Percentiles rank a stretch among this genome's conserved stretches.
These are phyloP conservation scores for Drosophila ananassae DNA, from an alignment of 1,140 invertebrate species.

Conservation along the genomic window DNA sequence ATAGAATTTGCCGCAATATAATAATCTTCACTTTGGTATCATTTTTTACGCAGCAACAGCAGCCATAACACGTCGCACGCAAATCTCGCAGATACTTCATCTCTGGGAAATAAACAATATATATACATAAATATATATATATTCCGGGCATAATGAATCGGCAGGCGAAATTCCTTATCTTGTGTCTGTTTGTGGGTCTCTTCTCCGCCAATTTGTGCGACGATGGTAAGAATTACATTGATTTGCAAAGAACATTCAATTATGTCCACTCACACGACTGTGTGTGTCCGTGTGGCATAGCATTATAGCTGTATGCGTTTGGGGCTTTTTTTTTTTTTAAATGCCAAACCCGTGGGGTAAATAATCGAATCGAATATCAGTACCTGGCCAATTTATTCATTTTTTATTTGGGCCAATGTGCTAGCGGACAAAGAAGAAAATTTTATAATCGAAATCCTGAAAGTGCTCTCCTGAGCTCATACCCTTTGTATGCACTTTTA, in stretches of 20 bases:
- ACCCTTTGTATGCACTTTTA: not conserved
- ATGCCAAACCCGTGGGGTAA: constrained; percentile 22
- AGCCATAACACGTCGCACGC: constrained; percentile 40
- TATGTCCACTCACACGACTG: constrained; percentile 18
- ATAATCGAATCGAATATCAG: constrained; percentile 35
- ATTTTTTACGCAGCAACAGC: constrained; percentile 16
- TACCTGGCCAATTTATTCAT: constrained; percentile 27
- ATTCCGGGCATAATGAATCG: constrained; percentile 57
- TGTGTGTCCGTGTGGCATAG: constrained; percentile 10
- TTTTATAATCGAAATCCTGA: not conserved
- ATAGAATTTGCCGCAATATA: constrained; percentile 11
- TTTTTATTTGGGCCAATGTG: constrained; percentile 21
- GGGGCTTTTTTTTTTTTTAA: constrained; percentile 21
- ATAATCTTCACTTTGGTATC: constrained; percentile 1
- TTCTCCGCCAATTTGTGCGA: constrained; percentile 55
- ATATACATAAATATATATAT: not conserved
- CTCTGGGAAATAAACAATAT: not conserved
- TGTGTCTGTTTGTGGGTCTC: constrained; percentile 69
- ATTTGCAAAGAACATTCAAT: constrained; percentile 13
- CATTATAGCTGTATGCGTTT: not conserved
- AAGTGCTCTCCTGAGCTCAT: not conserved
- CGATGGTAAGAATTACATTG: constrained; percentile 58
- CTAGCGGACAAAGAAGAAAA: not conserved
- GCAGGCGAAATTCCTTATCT: constrained; percentile 66
- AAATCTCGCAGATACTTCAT: constrained; percentile 34